Percentiles rank a stretch among this genome's conserved stretches.
phyloP scores from a whole-genome alignment of 2,888 invertebrate species.

The Drosophila setosimentum region DNA sequence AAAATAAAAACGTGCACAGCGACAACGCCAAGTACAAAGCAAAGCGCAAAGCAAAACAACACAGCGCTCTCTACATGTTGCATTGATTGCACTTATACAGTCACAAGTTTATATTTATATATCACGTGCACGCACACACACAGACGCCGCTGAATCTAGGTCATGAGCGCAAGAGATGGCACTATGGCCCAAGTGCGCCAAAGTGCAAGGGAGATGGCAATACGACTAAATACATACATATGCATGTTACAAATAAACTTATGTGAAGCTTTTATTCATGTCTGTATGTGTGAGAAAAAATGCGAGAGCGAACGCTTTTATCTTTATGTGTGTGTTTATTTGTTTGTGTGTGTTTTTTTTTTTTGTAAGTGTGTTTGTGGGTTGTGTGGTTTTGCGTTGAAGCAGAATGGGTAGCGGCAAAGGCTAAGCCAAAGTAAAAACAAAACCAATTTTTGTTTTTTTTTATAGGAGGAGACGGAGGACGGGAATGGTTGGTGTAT shows the following conservation, averaged over 20 bases:
- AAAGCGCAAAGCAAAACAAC: constrained; percentile 36
- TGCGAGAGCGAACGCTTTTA: constrained; percentile 23
- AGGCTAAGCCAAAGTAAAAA: constrained; percentile 32
- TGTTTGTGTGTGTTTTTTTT: constrained; percentile 5
- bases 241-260: constrained; percentile 57
- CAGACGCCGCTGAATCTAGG: constrained; percentile 82
- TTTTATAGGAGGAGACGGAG: neutral
- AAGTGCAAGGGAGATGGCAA: constrained; percentile 84
- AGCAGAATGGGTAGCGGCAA: constrained; percentile 22
- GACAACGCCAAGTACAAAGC: constrained; percentile 34
- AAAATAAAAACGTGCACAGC: constrained; percentile 45
- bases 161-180: constrained; percentile 85
- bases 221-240: constrained; percentile 57
- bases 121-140: constrained; percentile 78
- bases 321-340: constrained; percentile 10
- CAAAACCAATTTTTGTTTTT: constrained; percentile 30
- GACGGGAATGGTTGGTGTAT: neutral
- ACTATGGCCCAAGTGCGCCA: constrained; percentile 80
- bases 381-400: constrained; percentile 15
- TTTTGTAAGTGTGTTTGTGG: neutral
- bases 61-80: constrained; percentile 81
- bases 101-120: constrained; percentile 55
- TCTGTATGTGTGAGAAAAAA: constrained; percentile 24
- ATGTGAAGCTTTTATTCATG: constrained; percentile 20
- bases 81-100: constrained; percentile 82